Evolutionary conservation across 2,113 vertebrate species (phyloP).

Genomic region (Poeciliopsis retropinna): DNA sequence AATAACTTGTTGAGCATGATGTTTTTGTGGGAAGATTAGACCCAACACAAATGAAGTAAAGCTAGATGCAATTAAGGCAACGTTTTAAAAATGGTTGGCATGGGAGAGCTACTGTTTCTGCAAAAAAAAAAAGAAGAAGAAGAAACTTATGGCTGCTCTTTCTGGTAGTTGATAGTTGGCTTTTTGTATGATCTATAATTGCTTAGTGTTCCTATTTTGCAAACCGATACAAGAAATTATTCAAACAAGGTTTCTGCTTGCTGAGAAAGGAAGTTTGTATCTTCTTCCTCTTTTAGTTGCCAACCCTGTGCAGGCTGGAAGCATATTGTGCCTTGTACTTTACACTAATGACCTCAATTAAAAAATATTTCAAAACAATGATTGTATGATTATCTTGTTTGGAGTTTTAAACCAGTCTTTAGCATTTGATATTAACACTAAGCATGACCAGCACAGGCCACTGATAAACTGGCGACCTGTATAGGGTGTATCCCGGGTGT

Average conservation of each 20-base stretch:
- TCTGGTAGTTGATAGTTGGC: too few species aligned
- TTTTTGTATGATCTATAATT: not conserved
- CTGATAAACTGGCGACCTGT: too few species aligned
- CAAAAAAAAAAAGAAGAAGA: not conserved
- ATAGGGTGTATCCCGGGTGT: too few species aligned
- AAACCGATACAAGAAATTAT: constrained; percentile 1
- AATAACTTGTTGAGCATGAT: not conserved
- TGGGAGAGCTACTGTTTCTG: not conserved
- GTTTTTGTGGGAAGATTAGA: not conserved
- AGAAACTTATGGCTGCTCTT: not conserved
- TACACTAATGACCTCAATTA: not conserved
- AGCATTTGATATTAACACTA: not conserved
- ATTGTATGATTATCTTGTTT: not conserved
- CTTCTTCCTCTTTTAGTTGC: constrained; percentile 16
- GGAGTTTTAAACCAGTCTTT: not conserved
- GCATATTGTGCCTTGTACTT: too few species aligned
- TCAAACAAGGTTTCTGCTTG: not conserved
- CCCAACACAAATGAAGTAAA: not conserved
- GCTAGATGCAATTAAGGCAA: constrained; percentile 3
- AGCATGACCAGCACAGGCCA: too few species aligned
- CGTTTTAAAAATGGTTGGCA: not conserved
- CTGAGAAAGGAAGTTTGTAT: constrained; percentile 10
- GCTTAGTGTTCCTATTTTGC: constrained; percentile 23
- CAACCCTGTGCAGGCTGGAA: not conserved
- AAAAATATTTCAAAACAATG: not conserved